Evolutionary conservation across 2,797 vertebrate genomes (phyloP).

Genomic region (Cygnus olor): DNA sequence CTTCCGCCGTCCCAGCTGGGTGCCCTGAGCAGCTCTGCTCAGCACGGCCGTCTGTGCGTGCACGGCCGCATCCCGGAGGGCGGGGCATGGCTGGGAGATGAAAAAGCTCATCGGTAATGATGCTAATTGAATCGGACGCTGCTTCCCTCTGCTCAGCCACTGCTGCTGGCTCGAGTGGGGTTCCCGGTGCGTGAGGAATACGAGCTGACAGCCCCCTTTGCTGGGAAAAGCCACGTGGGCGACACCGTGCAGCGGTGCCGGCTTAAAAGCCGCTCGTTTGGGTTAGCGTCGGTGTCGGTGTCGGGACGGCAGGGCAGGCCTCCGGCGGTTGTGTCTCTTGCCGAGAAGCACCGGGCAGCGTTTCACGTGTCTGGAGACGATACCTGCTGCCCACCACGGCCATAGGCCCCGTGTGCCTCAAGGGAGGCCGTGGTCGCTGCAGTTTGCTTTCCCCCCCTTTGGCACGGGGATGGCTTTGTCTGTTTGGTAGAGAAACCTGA

Average conservation of each 20-base stretch:
- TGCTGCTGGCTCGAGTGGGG: not conserved
- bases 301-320: accelerated
- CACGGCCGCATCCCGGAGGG: not conserved
- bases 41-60: not conserved
- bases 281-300: accelerated
- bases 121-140: not conserved
- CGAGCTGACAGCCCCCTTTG: slow-evolving; percentile 24
- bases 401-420: too few species aligned
- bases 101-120: not conserved
- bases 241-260: accelerated
- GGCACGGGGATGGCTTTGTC: too few species aligned
- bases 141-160: not conserved
- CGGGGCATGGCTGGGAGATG: not conserved
- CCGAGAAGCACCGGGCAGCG: too few species aligned
- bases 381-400: too few species aligned
- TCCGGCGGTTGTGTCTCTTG: too few species aligned
- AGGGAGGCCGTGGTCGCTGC: too few species aligned
- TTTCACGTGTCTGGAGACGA: too few species aligned
- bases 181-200: slow-evolving; percentile 4
- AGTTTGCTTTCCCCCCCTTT: too few species aligned
- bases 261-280: not conserved
- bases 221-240: not conserved
- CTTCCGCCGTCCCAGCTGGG: not conserved
- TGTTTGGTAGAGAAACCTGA: not conserved
- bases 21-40: not conserved